Percentiles rank a stretch among this genome's conserved stretches.
These are phyloP conservation scores for Globicephala melas DNA, from an alignment of 2,113 vertebrate species.

Conservation along the genomic window DNA sequence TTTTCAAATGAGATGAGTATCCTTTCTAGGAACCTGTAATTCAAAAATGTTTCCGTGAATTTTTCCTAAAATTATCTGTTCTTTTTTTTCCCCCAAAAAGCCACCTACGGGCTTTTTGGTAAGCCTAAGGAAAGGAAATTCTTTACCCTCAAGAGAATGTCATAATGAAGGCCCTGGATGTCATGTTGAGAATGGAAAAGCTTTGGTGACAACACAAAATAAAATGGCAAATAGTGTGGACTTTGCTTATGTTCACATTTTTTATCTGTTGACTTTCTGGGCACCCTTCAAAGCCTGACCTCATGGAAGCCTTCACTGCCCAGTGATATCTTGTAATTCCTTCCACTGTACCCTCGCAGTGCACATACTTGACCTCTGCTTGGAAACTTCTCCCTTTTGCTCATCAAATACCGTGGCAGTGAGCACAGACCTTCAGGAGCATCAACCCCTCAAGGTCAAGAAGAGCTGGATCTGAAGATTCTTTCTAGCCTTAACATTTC, in stretches of 20 bases:
- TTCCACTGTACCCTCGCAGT: neutral
- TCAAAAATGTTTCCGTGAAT: constrained; percentile 8
- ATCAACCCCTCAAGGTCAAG: neutral
- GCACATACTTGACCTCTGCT: neutral
- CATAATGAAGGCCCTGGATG: neutral
- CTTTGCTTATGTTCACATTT: neutral
- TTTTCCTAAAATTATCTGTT: constrained; percentile 6
- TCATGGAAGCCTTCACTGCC: neutral
- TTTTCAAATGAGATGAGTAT: neutral
- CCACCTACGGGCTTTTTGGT: neutral
- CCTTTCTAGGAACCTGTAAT: constrained; percentile 42
- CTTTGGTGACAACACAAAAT: neutral
- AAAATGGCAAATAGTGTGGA: neutral
- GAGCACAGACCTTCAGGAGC: neutral
- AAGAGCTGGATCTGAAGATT: neutral
- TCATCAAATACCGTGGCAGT: neutral
- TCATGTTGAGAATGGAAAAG: neutral
- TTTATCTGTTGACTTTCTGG: neutral
- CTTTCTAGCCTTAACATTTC: neutral
- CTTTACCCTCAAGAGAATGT: neutral
- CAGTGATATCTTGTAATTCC: neutral
- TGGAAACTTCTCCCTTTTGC: neutral
- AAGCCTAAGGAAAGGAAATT: neutral
- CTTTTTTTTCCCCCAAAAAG: neutral
- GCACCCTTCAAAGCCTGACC: neutral